phyloP scores from a whole-genome alignment of 2,888 invertebrate species.

The Polylopha cassiicola region DNA sequence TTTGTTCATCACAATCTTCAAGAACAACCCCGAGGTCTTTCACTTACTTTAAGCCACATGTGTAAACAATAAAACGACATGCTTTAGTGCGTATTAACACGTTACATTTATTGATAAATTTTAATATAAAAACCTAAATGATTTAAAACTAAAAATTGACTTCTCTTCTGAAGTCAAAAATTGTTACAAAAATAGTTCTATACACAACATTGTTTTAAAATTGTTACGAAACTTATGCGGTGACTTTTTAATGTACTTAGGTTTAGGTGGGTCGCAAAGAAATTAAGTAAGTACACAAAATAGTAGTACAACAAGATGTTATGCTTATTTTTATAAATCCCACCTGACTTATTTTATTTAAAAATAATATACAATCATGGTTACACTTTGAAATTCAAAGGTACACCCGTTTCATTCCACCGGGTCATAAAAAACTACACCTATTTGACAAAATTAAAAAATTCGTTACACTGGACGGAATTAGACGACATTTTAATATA shows the following conservation, averaged over 20 bases:
- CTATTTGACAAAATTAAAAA: constrained; percentile 28
- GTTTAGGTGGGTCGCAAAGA: constrained; percentile 15
- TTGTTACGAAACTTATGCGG: constrained; percentile 4
- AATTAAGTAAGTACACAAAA: constrained; percentile 2
- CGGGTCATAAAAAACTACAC: constrained; percentile 10
- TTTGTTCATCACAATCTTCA: constrained; percentile 13
- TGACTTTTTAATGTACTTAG: no score
- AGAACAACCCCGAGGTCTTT: constrained; percentile 7
- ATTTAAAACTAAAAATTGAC: constrained; percentile 35
- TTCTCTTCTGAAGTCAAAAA: constrained; percentile 40
- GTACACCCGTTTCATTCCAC: constrained; percentile 4
- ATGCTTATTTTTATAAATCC: constrained; percentile 6
- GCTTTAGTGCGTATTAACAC: constrained; percentile 64
- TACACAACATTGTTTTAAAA: constrained; percentile 32
- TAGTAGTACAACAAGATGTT: not conserved
- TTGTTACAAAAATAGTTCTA: constrained; percentile 49
- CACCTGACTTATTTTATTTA: constrained; percentile 2
- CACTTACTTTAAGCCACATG: constrained; percentile 11
- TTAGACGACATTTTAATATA: constrained; percentile 40
- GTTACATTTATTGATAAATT: constrained; percentile 63
- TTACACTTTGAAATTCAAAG: constrained; percentile 1
- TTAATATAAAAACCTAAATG: constrained; percentile 34
- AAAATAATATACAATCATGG: constrained; percentile 1
- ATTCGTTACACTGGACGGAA: constrained; percentile 54
- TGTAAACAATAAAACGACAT: constrained; percentile 35